Conservation (phyloP, 2,888 invertebrate species). For the Drosophila limbata region DNA sequence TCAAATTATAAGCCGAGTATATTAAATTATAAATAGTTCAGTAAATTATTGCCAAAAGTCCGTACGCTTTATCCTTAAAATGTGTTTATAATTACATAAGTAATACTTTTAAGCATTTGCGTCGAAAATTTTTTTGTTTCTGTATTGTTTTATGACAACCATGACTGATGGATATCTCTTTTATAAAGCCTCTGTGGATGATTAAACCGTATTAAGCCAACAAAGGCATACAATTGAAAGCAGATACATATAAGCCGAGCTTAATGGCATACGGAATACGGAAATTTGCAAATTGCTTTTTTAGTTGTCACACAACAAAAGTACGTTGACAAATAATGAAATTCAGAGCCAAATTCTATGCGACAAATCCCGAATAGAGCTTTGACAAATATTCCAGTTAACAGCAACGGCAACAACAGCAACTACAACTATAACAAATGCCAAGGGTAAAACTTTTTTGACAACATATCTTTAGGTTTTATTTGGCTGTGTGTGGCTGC, state of each 20-base stretch:
- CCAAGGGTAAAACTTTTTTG: conserved; percentile 32
- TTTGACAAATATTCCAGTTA: conserved; percentile 40
- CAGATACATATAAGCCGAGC: conserved; percentile 30
- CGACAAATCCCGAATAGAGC: conserved; percentile 45
- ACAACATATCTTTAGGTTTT: conserved; percentile 17
- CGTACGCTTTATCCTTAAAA: too few species aligned
- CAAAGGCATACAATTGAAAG: conserved; percentile 23
- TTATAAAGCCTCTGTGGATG: neutral
- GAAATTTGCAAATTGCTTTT: conserved; percentile 56
- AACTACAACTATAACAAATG: conserved; percentile 17
- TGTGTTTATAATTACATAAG: too few species aligned
- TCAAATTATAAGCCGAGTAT: neutral
- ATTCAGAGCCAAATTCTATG: conserved; percentile 46
- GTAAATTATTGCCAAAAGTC: too few species aligned
- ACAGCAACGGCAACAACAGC: conserved; percentile 25
- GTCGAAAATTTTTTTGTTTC: too few species aligned
- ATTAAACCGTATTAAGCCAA: conserved; percentile 18
- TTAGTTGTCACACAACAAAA: conserved; percentile 24
- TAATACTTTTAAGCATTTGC: too few species aligned
- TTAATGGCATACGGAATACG: conserved; percentile 14
- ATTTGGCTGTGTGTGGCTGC: neutral
- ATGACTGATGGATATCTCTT: neutral
- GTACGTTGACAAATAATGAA: conserved; percentile 64
- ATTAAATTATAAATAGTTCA: too few species aligned
- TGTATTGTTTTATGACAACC: neutral